These are phyloP conservation scores for Amphipoea lucens DNA, from an alignment of 2,888 invertebrate species.

Conservation along the genomic window DNA sequence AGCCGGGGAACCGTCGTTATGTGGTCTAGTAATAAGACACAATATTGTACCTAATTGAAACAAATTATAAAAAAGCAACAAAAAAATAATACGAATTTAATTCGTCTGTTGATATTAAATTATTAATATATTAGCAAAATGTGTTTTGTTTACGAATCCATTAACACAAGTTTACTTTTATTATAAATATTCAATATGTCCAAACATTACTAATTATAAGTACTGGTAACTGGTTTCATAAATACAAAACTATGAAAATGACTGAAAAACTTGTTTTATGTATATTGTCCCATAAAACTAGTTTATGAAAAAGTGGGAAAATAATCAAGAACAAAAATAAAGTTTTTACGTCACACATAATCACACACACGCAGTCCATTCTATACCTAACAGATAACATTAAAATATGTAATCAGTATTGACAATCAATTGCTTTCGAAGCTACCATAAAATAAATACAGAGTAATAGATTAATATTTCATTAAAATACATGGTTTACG, in stretches of 20 bases:
- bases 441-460: conserved; percentile 12
- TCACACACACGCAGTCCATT: conserved; percentile 9
- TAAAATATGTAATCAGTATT: conserved; percentile 33
- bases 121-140: conserved; percentile 72
- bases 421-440: conserved; percentile 41
- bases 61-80: conserved; percentile 58
- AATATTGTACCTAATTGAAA: conserved; percentile 64
- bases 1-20: not conserved
- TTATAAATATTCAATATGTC: not conserved
- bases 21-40: conserved; percentile 50
- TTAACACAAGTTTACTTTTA: not conserved
- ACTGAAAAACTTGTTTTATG: not conserved
- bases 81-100: conserved; percentile 81
- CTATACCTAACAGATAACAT: not conserved
- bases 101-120: conserved; percentile 86
- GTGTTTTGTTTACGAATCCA: conserved; percentile 52
- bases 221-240: not conserved
- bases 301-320: not conserved
- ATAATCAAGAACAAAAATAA: conserved; percentile 7
- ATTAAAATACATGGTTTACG: not conserved
- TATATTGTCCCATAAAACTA: not conserved
- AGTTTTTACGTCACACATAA: not conserved
- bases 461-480: not conserved
- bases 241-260: not conserved
- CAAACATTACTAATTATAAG: not conserved